These are phyloP conservation scores for Clarias fuscus DNA, from an alignment of 2,797 vertebrate species.

Conservation along the genomic window DNA sequence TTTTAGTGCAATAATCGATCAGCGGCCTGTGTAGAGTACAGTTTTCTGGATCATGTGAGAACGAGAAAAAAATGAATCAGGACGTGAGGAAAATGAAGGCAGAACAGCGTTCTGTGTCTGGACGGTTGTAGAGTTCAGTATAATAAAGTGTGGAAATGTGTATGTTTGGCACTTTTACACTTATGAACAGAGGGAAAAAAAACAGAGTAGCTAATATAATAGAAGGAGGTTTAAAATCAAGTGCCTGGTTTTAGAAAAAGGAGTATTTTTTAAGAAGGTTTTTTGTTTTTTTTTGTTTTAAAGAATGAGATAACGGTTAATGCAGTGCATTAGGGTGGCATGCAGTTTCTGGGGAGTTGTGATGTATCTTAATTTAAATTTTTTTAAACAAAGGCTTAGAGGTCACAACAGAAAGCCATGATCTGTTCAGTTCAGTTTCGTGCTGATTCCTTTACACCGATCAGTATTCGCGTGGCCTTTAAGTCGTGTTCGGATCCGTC, in stretches of 20 bases:
- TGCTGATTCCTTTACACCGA: constrained; percentile 6
- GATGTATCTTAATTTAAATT: neutral
- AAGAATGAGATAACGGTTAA: constrained; percentile 20
- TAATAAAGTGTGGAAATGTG: constrained; percentile 13
- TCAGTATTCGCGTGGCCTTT: constrained; percentile 36
- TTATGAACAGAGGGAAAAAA: too few relatives aligned
- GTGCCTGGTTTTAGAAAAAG: constrained; percentile 73
- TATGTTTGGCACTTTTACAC: constrained; percentile 59
- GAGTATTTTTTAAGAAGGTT: constrained; percentile 53
- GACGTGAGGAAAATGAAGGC: constrained; percentile 35
- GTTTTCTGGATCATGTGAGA: constrained; percentile 39
- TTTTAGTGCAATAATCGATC: constrained; percentile 93
- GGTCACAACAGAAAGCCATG: constrained; percentile 33
- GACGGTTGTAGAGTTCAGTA: neutral
- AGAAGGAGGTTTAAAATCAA: constrained; percentile 58
- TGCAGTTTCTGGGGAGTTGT: constrained; percentile 20
- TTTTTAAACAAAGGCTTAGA: neutral
- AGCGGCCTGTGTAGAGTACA: constrained; percentile 52
- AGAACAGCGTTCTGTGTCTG: constrained; percentile 40
- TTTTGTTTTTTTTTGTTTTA: neutral
- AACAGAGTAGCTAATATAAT: neutral
- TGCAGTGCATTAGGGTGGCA: constrained; percentile 37
- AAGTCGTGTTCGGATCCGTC: constrained; percentile 11
- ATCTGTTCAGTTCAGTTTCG: constrained; percentile 12
- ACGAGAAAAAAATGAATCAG: constrained; percentile 14